phyloP scores from a whole-genome alignment of 2,888 invertebrate genomes.

The Clanis bilineata region DNA sequence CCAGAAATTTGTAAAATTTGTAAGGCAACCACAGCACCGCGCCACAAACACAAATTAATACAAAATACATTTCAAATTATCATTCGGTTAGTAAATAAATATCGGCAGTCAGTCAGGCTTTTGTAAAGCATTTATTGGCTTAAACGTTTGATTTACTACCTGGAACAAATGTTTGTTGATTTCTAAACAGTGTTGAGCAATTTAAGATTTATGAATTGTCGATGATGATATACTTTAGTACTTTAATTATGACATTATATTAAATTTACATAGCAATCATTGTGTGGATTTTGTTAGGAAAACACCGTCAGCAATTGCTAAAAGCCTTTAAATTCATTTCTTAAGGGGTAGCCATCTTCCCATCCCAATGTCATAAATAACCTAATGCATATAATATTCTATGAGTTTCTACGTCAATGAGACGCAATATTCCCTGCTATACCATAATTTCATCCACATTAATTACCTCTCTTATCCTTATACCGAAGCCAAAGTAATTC shows the following conservation, averaged over 20 bases:
- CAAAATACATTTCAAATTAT: background rate
- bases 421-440: background rate
- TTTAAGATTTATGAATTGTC: background rate
- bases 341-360: no score
- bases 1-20: background rate
- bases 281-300: no score
- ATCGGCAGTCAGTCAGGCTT: background rate
- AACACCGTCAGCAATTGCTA: no score
- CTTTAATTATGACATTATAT: no score
- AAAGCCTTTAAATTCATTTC: no score
- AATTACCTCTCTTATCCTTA: background rate
- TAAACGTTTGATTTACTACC: constrained; percentile 7
- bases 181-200: background rate
- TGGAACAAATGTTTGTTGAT: background rate
- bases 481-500: background rate
- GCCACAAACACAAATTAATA: background rate
- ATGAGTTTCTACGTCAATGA: background rate
- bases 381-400: background rate
- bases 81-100: background rate
- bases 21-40: background rate
- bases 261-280: no score
- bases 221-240: no score
- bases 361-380: no score
- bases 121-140: background rate
- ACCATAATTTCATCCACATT: background rate